Evolutionary conservation across 2,797 vertebrate species (phyloP), one percentile per base, ranked within the genome.

Genomic region (Acanthiza pusilla): DNA sequence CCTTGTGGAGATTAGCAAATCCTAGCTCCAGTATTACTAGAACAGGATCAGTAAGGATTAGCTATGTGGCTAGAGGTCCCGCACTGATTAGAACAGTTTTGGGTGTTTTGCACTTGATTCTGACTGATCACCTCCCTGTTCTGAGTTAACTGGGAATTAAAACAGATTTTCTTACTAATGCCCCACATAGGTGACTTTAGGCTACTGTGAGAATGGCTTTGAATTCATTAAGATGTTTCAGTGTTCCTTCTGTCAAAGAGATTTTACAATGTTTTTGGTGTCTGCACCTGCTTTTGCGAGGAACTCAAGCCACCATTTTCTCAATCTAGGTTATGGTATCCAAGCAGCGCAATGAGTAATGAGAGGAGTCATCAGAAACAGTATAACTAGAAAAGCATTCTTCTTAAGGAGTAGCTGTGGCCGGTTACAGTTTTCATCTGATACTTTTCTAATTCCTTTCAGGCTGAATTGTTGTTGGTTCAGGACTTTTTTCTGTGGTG

Each of bases 341-440:
- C 43, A 47, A 80, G 27, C 42, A 68, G 20, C 29, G 47, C 32
- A 67, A 11, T 30, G 38, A 88, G 9, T 74, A 91, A 83, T 55
- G 32, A 45, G 78, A 84, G 36, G 48, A 73, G 43, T 76, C 53
- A 88, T 61, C 32, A 74, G 23, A 38, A 42, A 47, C 14, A 74
- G 50, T 34, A 38, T 47, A 70, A 27, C 29, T 87, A 9, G 67
- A 65, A 67, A n/a, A 34, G 14, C 34, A 32, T 47, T 67, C 47
- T 89, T 88, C 42, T 75, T 68, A 58, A 71, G 77, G 72, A 89
- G 30, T 30, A 78, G 38, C 54, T 91, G 63, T 68, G 36, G 67
- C 76, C 88, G 86, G 43, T 84, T 85, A 50, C 61, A 61, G 17
- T 87, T 95, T 61, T 63, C 78, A 57, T 93, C 55, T 62, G 76